These are phyloP conservation scores for Sternotherus odoratus DNA, from an alignment of 2,797 vertebrate species.

Conservation along the genomic window DNA sequence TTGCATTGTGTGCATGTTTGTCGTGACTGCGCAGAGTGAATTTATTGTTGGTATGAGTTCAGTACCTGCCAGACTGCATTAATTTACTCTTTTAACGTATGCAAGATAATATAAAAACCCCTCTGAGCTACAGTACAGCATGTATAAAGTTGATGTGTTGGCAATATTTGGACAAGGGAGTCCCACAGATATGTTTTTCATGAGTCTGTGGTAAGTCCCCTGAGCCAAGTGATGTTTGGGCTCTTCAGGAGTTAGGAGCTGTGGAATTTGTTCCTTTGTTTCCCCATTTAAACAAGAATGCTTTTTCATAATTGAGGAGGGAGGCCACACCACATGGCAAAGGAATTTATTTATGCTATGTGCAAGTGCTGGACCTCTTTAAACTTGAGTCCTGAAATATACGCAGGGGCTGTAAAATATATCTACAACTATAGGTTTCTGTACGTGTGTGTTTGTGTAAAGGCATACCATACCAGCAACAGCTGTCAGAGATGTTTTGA, in stretches of 20 bases:
- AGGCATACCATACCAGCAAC: background rate
- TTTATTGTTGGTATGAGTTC: slow-evolving; percentile 1
- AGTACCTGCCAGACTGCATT: background rate
- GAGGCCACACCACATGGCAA: slow-evolving; percentile 9
- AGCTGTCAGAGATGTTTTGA: slow-evolving; percentile 10
- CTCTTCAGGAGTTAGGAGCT: background rate
- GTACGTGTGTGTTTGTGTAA: background rate
- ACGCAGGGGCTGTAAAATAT: background rate
- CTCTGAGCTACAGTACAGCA: background rate
- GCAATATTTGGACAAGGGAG: background rate
- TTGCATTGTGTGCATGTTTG: background rate
- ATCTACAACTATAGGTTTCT: background rate
- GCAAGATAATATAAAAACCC: slow-evolving; percentile 25
- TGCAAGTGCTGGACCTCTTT: slow-evolving; percentile 28
- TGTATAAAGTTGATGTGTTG: slow-evolving; percentile 20
- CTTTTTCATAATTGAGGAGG: background rate
- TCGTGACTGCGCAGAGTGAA: slow-evolving; percentile 2
- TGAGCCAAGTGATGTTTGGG: slow-evolving; percentile 15
- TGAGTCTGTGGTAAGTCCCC: background rate
- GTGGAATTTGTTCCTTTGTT: slow-evolving; percentile 31
- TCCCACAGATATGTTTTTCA: slow-evolving; percentile 34
- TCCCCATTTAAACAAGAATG: slow-evolving; percentile 2
- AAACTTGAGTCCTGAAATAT: slow-evolving; percentile 1
- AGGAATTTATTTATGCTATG: background rate
- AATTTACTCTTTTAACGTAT: slow-evolving; percentile 44